phyloP scores from a whole-genome alignment of 23 tunicate genomes.

The Oikopleura albicans region DNA sequence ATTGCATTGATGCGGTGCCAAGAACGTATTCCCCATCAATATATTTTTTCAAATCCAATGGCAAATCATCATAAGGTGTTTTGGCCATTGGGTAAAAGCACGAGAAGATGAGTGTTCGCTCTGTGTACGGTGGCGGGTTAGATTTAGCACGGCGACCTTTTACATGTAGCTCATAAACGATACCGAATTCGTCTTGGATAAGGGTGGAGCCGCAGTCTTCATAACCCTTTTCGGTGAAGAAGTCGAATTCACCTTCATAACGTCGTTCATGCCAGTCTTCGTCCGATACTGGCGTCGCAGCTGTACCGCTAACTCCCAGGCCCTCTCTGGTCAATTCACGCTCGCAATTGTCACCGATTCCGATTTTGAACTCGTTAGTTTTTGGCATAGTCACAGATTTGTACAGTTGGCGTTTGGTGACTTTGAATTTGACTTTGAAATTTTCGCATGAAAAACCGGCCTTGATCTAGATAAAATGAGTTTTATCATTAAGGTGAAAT shows the following conservation, averaged over 20 bases:
- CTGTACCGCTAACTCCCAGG: neutral
- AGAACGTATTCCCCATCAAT: neutral
- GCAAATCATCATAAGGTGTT: neutral
- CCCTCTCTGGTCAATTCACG: neutral
- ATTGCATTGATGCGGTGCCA: neutral
- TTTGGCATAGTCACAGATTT: neutral
- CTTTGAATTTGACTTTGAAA: neutral
- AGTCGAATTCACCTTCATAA: neutral
- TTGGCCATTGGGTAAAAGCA: neutral
- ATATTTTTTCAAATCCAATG: neutral
- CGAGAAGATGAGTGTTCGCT: neutral
- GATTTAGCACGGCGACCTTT: no score
- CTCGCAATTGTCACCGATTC: neutral
- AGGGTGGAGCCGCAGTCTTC: neutral
- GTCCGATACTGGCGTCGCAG: no score
- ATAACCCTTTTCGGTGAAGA: neutral
- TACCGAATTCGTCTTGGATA: neutral
- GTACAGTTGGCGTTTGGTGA: neutral
- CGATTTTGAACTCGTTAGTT: neutral
- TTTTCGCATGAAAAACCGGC: neutral
- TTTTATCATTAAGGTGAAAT: neutral
- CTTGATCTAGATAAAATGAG: neutral
- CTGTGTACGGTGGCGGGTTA: no score
- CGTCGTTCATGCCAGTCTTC: neutral
- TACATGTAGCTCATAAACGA: neutral